A percentile compares a stretch with the other conserved stretches of the same genome.
These are phyloP conservation scores for Dexiosoma caninum DNA, from an alignment of 2,888 invertebrate species.

Conservation along the genomic window DNA sequence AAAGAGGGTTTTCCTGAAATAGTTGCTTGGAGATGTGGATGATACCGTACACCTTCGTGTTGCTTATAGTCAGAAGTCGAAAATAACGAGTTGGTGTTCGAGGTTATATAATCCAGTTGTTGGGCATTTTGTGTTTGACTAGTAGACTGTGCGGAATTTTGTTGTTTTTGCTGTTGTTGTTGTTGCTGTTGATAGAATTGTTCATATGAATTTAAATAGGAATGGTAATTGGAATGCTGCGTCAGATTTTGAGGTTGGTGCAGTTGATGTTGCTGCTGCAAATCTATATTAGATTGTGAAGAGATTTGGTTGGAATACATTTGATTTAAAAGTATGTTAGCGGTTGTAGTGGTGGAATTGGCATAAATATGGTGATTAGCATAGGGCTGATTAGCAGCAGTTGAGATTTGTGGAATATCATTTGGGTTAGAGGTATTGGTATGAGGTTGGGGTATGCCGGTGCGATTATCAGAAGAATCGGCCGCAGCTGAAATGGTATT, in stretches of 20 bases:
- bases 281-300: conserved; percentile 62
- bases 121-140: conserved; percentile 16
- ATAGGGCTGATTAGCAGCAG: conserved; percentile 65
- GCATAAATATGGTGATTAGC: conserved; percentile 39
- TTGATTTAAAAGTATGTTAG: conserved; percentile 66
- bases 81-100: conserved; percentile 25
- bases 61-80: conserved; percentile 47
- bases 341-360: conserved; percentile 5
- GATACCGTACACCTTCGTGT: conserved; percentile 70
- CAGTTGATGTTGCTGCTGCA: conserved; percentile 63
- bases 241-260: conserved; percentile 65
- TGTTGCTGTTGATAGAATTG: conserved; percentile 76
- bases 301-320: conserved; percentile 64
- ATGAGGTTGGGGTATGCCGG: conserved; percentile 77
- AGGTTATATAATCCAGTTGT: conserved; percentile 54
- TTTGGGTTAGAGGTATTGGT: conserved; percentile 44
- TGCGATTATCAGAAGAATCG: conserved; percentile 84
- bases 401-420: conserved; percentile 67
- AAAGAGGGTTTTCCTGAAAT: conserved; percentile 56
- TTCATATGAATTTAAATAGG: conserved; percentile 76
- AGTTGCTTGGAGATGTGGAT: conserved; percentile 73
- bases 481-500: conserved; percentile 83
- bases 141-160: conserved; percentile 21
- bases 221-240: conserved; percentile 67
- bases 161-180: conserved; percentile 67